Evolutionary conservation across 2,797 vertebrate genomes (phyloP).

Genomic region (Petrocephalus schoutedeni): DNA sequence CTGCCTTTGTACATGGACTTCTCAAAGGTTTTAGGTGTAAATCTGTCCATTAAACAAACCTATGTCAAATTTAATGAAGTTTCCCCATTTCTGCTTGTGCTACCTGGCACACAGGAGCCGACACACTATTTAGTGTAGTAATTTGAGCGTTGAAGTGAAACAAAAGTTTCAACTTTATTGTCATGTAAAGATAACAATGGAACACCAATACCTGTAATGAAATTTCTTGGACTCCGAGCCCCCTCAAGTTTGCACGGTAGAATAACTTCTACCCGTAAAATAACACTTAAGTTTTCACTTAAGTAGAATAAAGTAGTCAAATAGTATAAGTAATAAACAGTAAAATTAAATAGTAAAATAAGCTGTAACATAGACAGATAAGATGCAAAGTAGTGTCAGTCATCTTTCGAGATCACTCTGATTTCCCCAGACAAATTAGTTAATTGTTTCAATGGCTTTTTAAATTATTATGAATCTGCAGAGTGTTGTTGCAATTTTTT

Average conservation of each 20-base stretch:
- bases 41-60: neutral
- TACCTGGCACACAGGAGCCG: neutral
- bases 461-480: neutral
- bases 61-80: neutral
- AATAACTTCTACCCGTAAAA: too few species aligned
- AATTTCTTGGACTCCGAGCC: too few species aligned
- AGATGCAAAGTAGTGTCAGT: neutral
- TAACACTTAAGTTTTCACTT: too few species aligned
- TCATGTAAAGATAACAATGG: too few species aligned
- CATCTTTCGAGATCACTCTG: neutral
- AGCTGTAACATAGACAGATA: too few species aligned
- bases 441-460: neutral
- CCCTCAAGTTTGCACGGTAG: too few species aligned
- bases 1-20: neutral
- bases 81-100: neutral
- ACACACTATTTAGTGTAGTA: neutral
- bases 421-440: neutral
- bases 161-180: neutral
- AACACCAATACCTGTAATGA: too few species aligned
- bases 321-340: too few species aligned
- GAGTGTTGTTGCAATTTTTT: neutral
- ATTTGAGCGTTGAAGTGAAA: neutral
- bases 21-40: neutral
- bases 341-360: too few species aligned
- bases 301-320: too few species aligned